Percentiles rank a stretch among this genome's conserved stretches.
Conservation (phyloP, 2,797 vertebrate species). For the Platyrinchus mystaceus region DNA sequence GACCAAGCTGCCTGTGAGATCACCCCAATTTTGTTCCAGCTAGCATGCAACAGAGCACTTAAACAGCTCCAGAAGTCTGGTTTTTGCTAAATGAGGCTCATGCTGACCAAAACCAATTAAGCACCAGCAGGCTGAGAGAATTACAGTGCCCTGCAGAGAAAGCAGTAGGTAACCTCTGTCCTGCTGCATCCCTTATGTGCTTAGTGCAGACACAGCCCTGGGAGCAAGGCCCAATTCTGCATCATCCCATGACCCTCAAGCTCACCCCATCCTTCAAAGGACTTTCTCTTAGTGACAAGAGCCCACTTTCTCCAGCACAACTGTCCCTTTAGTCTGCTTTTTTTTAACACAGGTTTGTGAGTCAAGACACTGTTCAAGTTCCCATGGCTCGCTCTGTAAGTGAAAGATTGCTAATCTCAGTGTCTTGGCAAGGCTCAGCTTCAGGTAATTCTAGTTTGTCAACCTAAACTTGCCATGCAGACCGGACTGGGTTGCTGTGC, state of each 20-base stretch:
- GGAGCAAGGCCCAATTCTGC: background rate
- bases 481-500: background rate
- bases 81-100: background rate
- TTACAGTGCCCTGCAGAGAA: background rate
- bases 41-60: background rate
- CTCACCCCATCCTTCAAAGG: background rate
- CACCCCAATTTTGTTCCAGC: accelerated
- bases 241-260: background rate
- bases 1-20: background rate
- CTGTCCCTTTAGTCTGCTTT: background rate
- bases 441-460: background rate
- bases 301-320: background rate
- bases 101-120: background rate
- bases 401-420: background rate
- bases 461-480: background rate
- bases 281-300: background rate
- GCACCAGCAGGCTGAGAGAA: background rate
- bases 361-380: background rate
- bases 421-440: background rate
- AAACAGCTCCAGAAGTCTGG: background rate
- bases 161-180: background rate
- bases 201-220: background rate
- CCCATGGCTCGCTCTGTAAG: background rate
- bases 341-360: background rate
- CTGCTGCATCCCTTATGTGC: accelerated